These are phyloP conservation scores for Campodea augens DNA, from an alignment of 1,140 invertebrate species.

Conservation along the genomic window DNA sequence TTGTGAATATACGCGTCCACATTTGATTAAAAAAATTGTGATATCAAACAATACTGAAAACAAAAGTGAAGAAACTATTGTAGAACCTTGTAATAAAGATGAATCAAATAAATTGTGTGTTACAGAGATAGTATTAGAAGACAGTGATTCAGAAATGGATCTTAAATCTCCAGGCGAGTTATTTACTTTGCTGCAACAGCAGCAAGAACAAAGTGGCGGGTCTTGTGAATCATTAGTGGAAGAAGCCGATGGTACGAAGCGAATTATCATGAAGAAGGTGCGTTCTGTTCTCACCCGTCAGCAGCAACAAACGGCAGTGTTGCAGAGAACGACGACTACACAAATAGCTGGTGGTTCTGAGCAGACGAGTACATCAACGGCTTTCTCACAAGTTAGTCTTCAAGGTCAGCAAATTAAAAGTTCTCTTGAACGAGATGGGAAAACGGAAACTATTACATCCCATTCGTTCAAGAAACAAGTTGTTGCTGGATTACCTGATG, in stretches of 20 bases:
- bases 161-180: slow-evolving; percentile 37
- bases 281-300: slow-evolving; percentile 30
- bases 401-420: slow-evolving; percentile 39
- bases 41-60: too few species aligned
- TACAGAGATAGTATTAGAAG: background rate
- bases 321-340: slow-evolving; percentile 19
- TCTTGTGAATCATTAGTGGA: slow-evolving; percentile 31
- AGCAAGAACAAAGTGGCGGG: slow-evolving; percentile 5
- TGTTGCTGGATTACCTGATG: slow-evolving; percentile 34
- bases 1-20: too few species aligned
- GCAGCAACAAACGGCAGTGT: slow-evolving; percentile 25
- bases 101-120: background rate
- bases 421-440: slow-evolving; percentile 37
- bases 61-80: background rate
- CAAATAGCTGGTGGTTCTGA: slow-evolving; percentile 1
- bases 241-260: slow-evolving; percentile 56
- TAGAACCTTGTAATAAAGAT: background rate
- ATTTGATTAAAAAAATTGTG: too few species aligned
- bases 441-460: slow-evolving; percentile 33
- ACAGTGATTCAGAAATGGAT: background rate
- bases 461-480: slow-evolving; percentile 39
- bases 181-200: too few species aligned
- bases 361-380: slow-evolving; percentile 24
- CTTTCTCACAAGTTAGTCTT: slow-evolving; percentile 42
- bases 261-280: slow-evolving; percentile 50